Conservation (phyloP, 2,797 vertebrate genomes). For the Urosaurus nigricauda region DNA sequence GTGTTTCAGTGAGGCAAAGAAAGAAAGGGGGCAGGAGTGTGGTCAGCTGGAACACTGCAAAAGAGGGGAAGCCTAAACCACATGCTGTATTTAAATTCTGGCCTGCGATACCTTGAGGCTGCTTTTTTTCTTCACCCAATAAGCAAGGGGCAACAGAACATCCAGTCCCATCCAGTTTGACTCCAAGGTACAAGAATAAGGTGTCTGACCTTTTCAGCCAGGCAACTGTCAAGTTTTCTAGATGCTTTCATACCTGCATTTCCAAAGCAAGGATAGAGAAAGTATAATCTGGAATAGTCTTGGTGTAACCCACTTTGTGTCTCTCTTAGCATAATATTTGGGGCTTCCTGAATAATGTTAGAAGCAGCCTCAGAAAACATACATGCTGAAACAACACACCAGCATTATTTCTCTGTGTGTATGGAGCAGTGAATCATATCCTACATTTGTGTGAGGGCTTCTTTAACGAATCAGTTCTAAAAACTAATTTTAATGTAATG, state of each 20-base stretch:
- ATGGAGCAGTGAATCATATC: not conserved
- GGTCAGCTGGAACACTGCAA: not conserved
- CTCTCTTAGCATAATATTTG: not conserved
- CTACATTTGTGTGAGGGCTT: not conserved
- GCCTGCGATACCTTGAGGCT: not conserved
- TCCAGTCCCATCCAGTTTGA: not conserved
- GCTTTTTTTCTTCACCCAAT: not conserved
- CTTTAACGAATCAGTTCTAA: not conserved
- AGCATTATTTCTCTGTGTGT: not conserved
- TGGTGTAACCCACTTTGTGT: not conserved
- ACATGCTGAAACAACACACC: not conserved
- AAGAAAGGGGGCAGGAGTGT: too few relatives aligned
- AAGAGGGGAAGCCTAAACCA: not conserved
- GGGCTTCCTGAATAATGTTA: not conserved
- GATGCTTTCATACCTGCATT: not conserved
- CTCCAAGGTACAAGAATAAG: not conserved
- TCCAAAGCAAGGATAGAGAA: slow-evolving; percentile 6
- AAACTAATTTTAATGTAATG: not conserved
- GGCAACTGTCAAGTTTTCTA: not conserved
- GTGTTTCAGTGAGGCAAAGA: not conserved
- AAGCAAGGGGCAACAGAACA: not conserved
- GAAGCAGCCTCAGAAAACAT: not conserved
- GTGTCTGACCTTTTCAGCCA: not conserved
- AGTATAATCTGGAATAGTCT: not conserved
- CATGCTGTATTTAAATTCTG: not conserved